Percentiles rank a stretch among this genome's conserved stretches.
These are phyloP conservation scores for Bombyx mandarina DNA, from an alignment of 1,140 invertebrate species.

Conservation along the genomic window DNA sequence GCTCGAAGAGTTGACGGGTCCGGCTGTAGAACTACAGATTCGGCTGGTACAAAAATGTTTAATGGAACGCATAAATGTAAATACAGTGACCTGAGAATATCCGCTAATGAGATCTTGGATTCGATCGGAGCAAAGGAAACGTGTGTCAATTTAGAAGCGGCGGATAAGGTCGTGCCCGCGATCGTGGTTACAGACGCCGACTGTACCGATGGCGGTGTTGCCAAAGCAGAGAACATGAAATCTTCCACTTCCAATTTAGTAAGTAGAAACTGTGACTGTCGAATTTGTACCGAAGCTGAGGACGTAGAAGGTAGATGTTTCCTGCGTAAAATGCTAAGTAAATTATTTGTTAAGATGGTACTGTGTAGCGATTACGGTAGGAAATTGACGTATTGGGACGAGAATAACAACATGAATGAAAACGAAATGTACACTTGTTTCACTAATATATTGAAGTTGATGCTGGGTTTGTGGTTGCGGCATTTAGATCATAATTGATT, in stretches of 20 bases:
- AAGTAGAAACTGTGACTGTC: conserved; percentile 53
- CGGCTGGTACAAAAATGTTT: background rate
- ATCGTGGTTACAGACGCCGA: conserved; percentile 21
- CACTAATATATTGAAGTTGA: conserved; percentile 46
- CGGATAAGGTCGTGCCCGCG: conserved; percentile 15
- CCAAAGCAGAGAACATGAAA: conserved; percentile 18
- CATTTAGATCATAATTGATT: conserved; percentile 53
- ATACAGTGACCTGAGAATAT: too few relatives aligned
- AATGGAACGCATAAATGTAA: too few relatives aligned
- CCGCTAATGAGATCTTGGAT: too few relatives aligned
- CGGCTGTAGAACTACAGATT: background rate
- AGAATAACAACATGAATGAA: conserved; percentile 47
- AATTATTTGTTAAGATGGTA: conserved; percentile 42
- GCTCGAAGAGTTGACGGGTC: conserved; percentile 1
- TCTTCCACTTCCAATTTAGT: conserved; percentile 36
- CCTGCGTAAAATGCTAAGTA: conserved; percentile 34
- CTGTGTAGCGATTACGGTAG: conserved; percentile 36
- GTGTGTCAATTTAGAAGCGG: too few relatives aligned
- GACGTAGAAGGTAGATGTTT: conserved; percentile 25
- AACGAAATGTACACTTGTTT: conserved; percentile 53
- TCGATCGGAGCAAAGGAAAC: too few relatives aligned
- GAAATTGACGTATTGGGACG: conserved; percentile 43
- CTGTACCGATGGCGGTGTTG: conserved; percentile 18
- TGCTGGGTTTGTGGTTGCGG: conserved; percentile 57
- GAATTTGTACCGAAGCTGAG: conserved; percentile 41